A percentile compares a stretch with the other conserved stretches of the same genome.
These are phyloP conservation scores for Stegana nigrithorax DNA, from an alignment of 2,888 invertebrate genomes.

Conservation along the genomic window DNA sequence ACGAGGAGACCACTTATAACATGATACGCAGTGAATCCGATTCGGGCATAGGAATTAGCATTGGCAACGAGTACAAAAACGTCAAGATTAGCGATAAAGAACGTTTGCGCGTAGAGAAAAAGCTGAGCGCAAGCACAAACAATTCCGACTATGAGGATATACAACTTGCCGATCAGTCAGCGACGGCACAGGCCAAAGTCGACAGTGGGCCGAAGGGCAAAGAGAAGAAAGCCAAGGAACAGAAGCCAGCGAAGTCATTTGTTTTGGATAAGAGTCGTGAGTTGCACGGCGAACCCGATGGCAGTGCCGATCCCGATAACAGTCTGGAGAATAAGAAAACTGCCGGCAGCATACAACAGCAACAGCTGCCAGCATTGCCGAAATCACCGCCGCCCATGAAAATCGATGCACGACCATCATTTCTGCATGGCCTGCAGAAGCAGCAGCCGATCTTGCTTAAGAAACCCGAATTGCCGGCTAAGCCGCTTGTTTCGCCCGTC, in stretches of 20 bases:
- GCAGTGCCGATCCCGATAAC: constrained; percentile 85
- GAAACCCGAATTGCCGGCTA: constrained; percentile 79
- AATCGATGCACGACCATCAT: constrained; percentile 74
- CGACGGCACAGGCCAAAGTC: constrained; percentile 11
- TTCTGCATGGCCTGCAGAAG: constrained; percentile 76
- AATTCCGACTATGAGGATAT: constrained; percentile 69
- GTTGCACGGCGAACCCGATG: constrained; percentile 86
- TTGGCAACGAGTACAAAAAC: constrained; percentile 64
- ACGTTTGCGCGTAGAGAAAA: constrained; percentile 56
- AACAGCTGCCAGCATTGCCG: constrained; percentile 75
- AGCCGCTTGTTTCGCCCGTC: constrained; percentile 70
- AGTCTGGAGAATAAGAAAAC: constrained; percentile 73
- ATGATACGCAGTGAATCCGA: constrained; percentile 69
- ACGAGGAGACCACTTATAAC: constrained; percentile 68
- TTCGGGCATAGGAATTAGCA: constrained; percentile 68
- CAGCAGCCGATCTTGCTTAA: constrained; percentile 65
- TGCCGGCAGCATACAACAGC: constrained; percentile 19
- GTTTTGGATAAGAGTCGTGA: constrained; percentile 76
- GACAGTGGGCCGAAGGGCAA: too few species aligned
- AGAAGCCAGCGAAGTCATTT: constrained; percentile 16
- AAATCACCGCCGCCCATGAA: constrained; percentile 67
- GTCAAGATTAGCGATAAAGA: constrained; percentile 41
- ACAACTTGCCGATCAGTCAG: constrained; percentile 61
- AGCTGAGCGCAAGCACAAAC: constrained; percentile 63
- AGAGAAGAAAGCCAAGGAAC: constrained; percentile 11